Evolutionary conservation across 2,888 invertebrate genomes (phyloP), one percentile per base, ranked within the genome.

Genomic region (Macrophya alboannulata): DNA sequence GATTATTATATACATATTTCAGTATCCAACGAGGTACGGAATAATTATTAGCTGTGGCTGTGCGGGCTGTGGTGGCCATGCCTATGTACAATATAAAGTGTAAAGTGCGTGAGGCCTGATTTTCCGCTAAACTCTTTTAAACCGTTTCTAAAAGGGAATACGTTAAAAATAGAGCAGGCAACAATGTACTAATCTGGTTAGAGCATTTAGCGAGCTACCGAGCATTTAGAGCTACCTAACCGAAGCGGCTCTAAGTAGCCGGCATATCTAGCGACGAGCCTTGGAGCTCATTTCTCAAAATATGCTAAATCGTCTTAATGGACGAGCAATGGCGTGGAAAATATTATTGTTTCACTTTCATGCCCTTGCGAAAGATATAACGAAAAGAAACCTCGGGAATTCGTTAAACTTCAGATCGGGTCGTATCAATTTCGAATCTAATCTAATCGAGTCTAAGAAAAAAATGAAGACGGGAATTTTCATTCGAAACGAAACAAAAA

Each of bases 111-210:
- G 68, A 68, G 68, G 68, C 17, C 68, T 71, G 65, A 71, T 83
- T 71, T 65, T 83, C 68, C 83, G 83, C 83, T 83, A 71, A 83
- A 83, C 83, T 83, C 48, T 65, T 83, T 83, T 12, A n/a, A 85
- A 62, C 62, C 51, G 85, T 76, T 76, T 76, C 65, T 79, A 79
- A 65, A 79, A 48, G 85, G 21, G 59, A 65, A 59, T 65, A 86
- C 90, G 92, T 93, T 92, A 93, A 93, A 93, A 93, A 93, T 93
- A 93, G 93, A 93, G 92, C 93, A 92, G 91, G 92, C 92, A 93
- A 92, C 92, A 90, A 91, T 92, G 92, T 89, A 93, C 93, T 93
- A 93, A 93, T 93, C 93, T 93, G 91, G 92, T 93, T 93, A 93
- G 93, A 91, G 91, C 92, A 93, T 92, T 93, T 93, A 93, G 93